Evolutionary conservation across 1,140 invertebrate species (phyloP), one percentile per base, ranked within the genome.

Genomic region (Atta texana): DNA sequence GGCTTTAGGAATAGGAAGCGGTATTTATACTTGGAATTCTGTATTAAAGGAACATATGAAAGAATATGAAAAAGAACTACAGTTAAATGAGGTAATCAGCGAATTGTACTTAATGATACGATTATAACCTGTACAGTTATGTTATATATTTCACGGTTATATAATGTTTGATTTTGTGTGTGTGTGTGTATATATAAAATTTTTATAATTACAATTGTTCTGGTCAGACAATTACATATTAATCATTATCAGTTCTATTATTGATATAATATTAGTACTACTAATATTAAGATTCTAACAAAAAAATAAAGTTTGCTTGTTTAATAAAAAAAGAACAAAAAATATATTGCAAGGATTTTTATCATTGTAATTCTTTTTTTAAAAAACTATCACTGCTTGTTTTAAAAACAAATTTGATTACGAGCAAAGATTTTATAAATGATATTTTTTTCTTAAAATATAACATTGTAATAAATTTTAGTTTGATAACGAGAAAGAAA

Each of bases 11-110:
- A 0, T 1, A n/a, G 0, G 31, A 14, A 44, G 18, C 0, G 85
- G 88, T 55, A 51, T 68, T 34, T 92, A 86, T 21, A 61, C 74
- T 34, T 92, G 89, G 90, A 82, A 68, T 34, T 34, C 24, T 8
- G 8, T 63, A 3, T 71, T 80, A 4, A 51, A 59, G 14, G 7
- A 84, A 39, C 31, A 84, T n/a, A 0, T 28, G 7, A 53, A 61
- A 63, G 59, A 86, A 24, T 57, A 53, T 66, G 51, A 2, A 8
- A 12, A 44, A 21, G 21, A 71, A 39, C 1, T 34, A 2, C 14
- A 34, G 0, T 64, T 49, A 75, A 86, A 88, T 71, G 69, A 84
- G 53, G 88, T 89, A 71, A 39, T 55, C 59, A 14, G 39, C 8
- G 8, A 44, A 61, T 0, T 2, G 28, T 49, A 21, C 39, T 1